These are phyloP conservation scores for Agonopterix heracliana DNA, from an alignment of 2,888 invertebrate species.

Conservation along the genomic window DNA sequence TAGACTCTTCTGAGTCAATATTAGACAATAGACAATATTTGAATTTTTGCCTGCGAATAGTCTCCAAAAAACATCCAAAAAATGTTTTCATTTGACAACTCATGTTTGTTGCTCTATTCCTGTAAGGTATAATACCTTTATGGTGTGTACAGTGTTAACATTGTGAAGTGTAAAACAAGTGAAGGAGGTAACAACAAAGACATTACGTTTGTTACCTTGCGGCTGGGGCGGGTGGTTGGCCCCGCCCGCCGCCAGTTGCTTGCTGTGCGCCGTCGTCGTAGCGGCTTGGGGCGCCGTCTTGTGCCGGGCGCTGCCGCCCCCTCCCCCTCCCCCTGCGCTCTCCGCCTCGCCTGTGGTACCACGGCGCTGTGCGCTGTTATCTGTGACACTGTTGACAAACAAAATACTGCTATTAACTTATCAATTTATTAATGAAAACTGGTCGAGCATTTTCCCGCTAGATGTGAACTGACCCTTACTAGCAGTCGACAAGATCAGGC, in stretches of 20 bases:
- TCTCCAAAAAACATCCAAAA: too few relatives aligned
- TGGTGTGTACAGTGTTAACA: not conserved
- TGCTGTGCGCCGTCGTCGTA: constrained; percentile 88
- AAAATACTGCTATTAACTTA: not conserved
- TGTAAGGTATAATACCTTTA: too few relatives aligned
- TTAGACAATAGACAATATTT: too few relatives aligned
- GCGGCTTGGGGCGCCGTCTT: constrained; percentile 63
- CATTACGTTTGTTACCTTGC: constrained; percentile 77
- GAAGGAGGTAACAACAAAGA: constrained; percentile 54
- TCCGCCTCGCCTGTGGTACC: constrained; percentile 31
- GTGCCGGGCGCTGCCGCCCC: constrained; percentile 67
- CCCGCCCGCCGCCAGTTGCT: constrained; percentile 87
- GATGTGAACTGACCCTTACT: too few relatives aligned
- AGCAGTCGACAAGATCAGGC: too few relatives aligned
- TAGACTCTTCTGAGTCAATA: too few relatives aligned
- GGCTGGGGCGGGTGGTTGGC: constrained; percentile 81
- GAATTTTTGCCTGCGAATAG: too few relatives aligned
- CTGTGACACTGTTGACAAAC: constrained; percentile 57
- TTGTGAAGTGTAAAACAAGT: constrained; percentile 1
- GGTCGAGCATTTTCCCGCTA: too few relatives aligned
- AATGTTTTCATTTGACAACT: too few relatives aligned
- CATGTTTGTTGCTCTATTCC: too few relatives aligned
- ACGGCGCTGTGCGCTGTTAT: constrained; percentile 45
- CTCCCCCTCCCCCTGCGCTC: constrained; percentile 51
- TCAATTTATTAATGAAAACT: too few relatives aligned